Percentiles rank a stretch among this genome's conserved stretches.
Conservation (phyloP, 1,140 invertebrate species). For the Drosophila chauvacae region DNA sequence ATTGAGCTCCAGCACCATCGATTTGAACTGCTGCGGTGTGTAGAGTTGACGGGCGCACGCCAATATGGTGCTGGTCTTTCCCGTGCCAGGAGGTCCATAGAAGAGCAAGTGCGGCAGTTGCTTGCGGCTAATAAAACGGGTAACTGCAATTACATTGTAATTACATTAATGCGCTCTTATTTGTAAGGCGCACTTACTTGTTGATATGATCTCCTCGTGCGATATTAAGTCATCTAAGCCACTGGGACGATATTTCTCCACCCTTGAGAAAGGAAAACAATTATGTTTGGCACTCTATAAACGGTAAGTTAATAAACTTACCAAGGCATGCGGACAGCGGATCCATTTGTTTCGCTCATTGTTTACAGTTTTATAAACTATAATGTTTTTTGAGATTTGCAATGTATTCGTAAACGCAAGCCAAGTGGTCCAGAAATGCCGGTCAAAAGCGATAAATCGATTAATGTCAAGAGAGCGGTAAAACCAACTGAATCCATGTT, state of each 20-base stretch:
- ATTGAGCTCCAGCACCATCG: slow-evolving; percentile 95
- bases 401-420: background rate
- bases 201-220: slow-evolving; percentile 98
- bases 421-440: slow-evolving; percentile 14
- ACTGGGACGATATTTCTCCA: slow-evolving; percentile 98
- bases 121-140: slow-evolving; percentile 96
- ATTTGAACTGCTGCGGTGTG: slow-evolving; percentile 89
- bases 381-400: slow-evolving; percentile 3
- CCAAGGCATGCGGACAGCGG: slow-evolving; percentile 73
- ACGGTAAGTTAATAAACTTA: slow-evolving; percentile 6
- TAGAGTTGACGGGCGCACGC: slow-evolving; percentile 98
- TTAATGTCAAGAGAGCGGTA: slow-evolving; percentile 26
- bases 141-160: slow-evolving; percentile 88
- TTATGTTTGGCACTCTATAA: background rate
- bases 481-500: background rate
- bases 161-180: background rate
- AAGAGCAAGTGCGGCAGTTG: slow-evolving; percentile 98
- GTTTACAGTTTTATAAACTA: background rate
- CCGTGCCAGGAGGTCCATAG: slow-evolving; percentile 99
- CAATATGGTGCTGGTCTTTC: slow-evolving; percentile 99
- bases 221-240: slow-evolving; percentile 97
- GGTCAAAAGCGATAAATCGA: slow-evolving; percentile 28
- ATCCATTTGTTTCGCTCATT: slow-evolving; percentile 61
- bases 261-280: slow-evolving; percentile 88
- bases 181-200: slow-evolving; percentile 89